Conservation (phyloP, 1,140 invertebrate genomes). For the Bombus impatiens region DNA sequence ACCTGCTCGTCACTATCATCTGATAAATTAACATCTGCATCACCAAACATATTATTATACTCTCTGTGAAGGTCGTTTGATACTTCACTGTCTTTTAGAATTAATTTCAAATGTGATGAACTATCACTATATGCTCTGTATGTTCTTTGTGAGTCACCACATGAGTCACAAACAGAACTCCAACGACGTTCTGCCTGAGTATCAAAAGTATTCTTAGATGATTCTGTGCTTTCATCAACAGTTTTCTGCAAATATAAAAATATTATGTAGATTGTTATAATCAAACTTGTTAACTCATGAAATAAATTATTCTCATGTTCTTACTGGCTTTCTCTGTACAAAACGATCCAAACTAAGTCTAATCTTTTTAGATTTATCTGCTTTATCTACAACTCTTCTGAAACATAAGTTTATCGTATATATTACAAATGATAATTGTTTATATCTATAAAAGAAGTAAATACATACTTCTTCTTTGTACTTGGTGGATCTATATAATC, state of each 20-base stretch:
- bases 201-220: conserved; percentile 58
- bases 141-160: conserved; percentile 65
- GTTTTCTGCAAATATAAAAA: conserved; percentile 67
- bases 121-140: conserved; percentile 63
- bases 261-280: not conserved
- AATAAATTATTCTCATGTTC: conserved; percentile 27
- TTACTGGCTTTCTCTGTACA: conserved; percentile 73
- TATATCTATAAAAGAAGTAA: conserved; percentile 8
- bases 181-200: conserved; percentile 74
- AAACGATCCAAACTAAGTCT: conserved; percentile 78
- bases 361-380: conserved; percentile 77
- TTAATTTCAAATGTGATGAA: conserved; percentile 58
- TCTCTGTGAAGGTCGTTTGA: conserved; percentile 60
- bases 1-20: conserved; percentile 69
- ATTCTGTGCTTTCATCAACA: conserved; percentile 59
- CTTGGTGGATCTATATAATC: conserved; percentile 77
- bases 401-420: conserved; percentile 34
- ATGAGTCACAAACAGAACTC: conserved; percentile 72
- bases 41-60: conserved; percentile 73
- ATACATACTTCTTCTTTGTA: conserved; percentile 84
- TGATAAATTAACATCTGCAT: conserved; percentile 79
- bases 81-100: conserved; percentile 60
- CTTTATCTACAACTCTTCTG: conserved; percentile 70
- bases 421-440: not conserved
- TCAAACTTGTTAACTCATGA: not conserved